Evolutionary conservation across 92 coral and sea anemone species (phyloP).

Genomic region (Zoanthus gigantus): DNA sequence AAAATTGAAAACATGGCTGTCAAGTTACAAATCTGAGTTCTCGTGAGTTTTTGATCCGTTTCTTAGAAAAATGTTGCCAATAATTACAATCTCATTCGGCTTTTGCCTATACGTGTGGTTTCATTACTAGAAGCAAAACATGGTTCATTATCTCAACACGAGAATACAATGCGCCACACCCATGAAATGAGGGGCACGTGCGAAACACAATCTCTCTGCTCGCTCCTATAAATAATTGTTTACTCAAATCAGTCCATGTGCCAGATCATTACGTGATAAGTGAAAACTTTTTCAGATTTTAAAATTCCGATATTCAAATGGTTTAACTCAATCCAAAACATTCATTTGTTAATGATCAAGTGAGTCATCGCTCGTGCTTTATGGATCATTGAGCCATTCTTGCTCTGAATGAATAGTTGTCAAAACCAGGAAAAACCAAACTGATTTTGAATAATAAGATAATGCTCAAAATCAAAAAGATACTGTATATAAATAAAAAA

Average conservation of each 20-base stretch:
- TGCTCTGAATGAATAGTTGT: background rate
- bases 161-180: conserved; percentile 87
- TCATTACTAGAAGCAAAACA: conserved; percentile 73
- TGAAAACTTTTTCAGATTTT: background rate
- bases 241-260: conserved; percentile 76
- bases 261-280: conserved; percentile 45
- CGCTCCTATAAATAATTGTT: conserved; percentile 71
- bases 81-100: conserved; percentile 62
- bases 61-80: conserved; percentile 15
- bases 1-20: background rate
- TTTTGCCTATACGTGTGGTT: conserved; percentile 36
- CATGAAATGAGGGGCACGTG: conserved; percentile 85
- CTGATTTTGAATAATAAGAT: conserved; percentile 18
- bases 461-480: background rate
- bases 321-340: too few species aligned
- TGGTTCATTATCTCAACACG: conserved; percentile 62
- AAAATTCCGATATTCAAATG: background rate
- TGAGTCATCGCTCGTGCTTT: background rate
- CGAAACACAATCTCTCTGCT: conserved; percentile 69
- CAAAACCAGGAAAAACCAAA: background rate
- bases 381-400: background rate
- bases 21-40: background rate
- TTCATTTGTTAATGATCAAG: too few species aligned
- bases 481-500: background rate
- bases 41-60: conserved; percentile 27